These are phyloP conservation scores for Athripsodes cinereus DNA, from an alignment of 2,888 invertebrate genomes.

Conservation along the genomic window DNA sequence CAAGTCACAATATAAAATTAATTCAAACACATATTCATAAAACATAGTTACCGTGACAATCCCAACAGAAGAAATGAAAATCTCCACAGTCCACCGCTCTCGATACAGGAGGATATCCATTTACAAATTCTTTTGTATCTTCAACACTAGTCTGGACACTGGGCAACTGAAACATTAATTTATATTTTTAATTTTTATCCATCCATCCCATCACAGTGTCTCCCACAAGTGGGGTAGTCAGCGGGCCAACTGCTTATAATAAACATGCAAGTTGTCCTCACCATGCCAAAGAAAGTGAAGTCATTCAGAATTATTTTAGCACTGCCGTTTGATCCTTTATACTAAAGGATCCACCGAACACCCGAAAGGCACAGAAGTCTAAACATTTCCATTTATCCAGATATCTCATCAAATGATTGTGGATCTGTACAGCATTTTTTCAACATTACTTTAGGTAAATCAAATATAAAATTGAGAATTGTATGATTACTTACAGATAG, in stretches of 20 bases:
- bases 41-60: constrained; percentile 36
- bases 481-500: constrained; percentile 33
- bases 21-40: not conserved
- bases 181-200: not conserved
- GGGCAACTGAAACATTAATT: constrained; percentile 26
- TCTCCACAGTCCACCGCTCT: constrained; percentile 65
- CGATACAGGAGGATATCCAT: constrained; percentile 40
- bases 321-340: no score
- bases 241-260: no score
- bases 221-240: no score
- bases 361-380: not conserved
- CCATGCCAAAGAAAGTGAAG: not conserved
- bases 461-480: no score
- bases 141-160: constrained; percentile 20
- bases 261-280: no score
- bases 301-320: no score
- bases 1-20: not conserved
- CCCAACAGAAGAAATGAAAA: constrained; percentile 66
- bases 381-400: not conserved
- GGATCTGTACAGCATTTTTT: no score
- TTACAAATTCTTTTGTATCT: constrained; percentile 17
- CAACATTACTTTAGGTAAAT: no score
- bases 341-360: no score
- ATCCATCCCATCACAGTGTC: no score
- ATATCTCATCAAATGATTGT: no score